Conservation (phyloP, 1,140 invertebrate genomes). For the Lepeophtheirus salmonis region DNA sequence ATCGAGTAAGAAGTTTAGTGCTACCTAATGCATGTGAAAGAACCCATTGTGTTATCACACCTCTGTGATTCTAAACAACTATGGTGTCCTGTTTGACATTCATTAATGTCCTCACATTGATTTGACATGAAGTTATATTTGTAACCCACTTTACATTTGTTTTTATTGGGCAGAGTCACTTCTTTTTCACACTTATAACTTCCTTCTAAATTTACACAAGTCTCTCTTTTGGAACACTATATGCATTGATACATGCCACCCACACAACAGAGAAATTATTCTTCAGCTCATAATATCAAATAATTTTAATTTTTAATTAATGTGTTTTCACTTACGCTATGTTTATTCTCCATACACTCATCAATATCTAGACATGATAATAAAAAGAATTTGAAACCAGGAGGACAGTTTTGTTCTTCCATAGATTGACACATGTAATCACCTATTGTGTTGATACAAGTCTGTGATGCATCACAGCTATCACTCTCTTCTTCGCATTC, state of each 20-base stretch:
- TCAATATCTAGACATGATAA: slow-evolving; percentile 26
- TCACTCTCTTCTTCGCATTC: slow-evolving; percentile 23
- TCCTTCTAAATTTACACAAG: background rate
- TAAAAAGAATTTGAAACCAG: slow-evolving; percentile 11
- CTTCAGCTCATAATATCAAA: too few relatives aligned
- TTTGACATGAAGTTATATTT: background rate
- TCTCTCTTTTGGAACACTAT: slow-evolving; percentile 29
- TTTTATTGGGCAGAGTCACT: background rate
- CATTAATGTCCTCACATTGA: slow-evolving; percentile 22
- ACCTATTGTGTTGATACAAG: slow-evolving; percentile 20
- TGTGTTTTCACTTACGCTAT: background rate
- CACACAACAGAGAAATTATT: too few relatives aligned
- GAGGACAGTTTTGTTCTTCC: slow-evolving; percentile 23
- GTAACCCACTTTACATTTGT: background rate
- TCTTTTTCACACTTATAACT: background rate
- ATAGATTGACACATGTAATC: slow-evolving; percentile 26
- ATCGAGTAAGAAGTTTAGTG: too few relatives aligned
- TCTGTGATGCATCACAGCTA: background rate
- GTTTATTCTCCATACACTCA: slow-evolving; percentile 27
- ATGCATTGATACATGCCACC: background rate
- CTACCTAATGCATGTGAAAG: slow-evolving; percentile 52
- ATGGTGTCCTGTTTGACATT: slow-evolving; percentile 25
- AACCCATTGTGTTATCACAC: slow-evolving; percentile 75
- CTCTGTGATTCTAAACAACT: slow-evolving; percentile 43
- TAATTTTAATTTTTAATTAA: background rate